phyloP scores from a whole-genome alignment of 2,888 invertebrate genomes.

The Plebejus argus region DNA sequence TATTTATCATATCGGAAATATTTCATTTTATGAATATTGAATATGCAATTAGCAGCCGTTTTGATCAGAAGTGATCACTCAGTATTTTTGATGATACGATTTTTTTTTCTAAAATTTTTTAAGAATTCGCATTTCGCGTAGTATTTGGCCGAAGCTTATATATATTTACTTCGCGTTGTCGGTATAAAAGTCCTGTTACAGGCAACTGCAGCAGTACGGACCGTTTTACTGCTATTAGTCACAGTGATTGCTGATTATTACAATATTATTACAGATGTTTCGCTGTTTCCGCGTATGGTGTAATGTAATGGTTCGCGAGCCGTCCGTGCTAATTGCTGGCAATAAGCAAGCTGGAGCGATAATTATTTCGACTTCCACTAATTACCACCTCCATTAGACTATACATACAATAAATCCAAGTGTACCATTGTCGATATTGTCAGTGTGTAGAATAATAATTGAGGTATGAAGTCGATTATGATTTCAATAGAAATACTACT shows the following conservation, averaged over 20 bases:
- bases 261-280: slow-evolving; percentile 45
- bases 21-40: no score
- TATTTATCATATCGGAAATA: no score
- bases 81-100: no score
- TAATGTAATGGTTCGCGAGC: slow-evolving; percentile 42
- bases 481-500: not conserved
- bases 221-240: no score
- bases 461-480: not conserved
- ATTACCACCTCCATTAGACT: slow-evolving; percentile 51
- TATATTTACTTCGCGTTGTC: no score
- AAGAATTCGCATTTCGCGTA: no score
- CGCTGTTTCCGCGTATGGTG: slow-evolving; percentile 53
- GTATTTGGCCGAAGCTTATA: no score
- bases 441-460: not conserved
- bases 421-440: not conserved
- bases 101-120: no score
- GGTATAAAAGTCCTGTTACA: no score
- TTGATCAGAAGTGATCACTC: no score
- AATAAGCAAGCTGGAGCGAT: slow-evolving; percentile 51
- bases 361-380: slow-evolving; percentile 62
- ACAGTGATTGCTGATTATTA: not conserved
- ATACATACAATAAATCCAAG: slow-evolving; percentile 18
- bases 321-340: slow-evolving; percentile 55
- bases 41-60: no score
- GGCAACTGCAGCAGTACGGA: no score